Evolutionary conservation across 2,888 invertebrate genomes (phyloP).

Genomic region (Cotesia congregata): DNA sequence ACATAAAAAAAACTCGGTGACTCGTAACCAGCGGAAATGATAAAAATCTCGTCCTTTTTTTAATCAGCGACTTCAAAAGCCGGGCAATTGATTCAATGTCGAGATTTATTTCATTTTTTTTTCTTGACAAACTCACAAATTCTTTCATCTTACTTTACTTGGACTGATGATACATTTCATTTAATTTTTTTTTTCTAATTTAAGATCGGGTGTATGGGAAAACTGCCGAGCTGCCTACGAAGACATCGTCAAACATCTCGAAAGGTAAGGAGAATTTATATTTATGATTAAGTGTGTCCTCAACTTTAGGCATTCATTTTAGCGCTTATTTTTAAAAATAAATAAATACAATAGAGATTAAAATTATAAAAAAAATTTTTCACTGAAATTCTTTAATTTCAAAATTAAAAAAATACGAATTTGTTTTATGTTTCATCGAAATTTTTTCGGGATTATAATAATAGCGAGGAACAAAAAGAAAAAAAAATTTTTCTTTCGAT

Average conservation of each 20-base stretch:
- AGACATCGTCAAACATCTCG: slow-evolving; percentile 94
- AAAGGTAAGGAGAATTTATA: slow-evolving; percentile 79
- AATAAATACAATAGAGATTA: no score
- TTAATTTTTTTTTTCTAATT: slow-evolving; percentile 33
- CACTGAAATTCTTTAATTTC: no score
- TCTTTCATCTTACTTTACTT: slow-evolving; percentile 21
- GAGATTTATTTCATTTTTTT: slow-evolving; percentile 19
- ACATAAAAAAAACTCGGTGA: slow-evolving; percentile 5
- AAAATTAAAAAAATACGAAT: no score
- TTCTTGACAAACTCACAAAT: slow-evolving; percentile 8
- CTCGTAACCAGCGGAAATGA: slow-evolving; percentile 34
- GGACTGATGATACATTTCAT: slow-evolving; percentile 22
- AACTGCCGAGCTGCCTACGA: slow-evolving; percentile 95
- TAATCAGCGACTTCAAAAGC: slow-evolving; percentile 69
- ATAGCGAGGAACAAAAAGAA: no score
- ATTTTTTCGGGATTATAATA: no score
- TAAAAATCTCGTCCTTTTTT: slow-evolving; percentile 53
- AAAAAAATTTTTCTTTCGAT: no score
- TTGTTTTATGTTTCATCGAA: no score
- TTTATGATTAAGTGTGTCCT: background rate
- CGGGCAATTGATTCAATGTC: slow-evolving; percentile 35
- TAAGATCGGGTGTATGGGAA: slow-evolving; percentile 82
- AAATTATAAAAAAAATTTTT: no score
- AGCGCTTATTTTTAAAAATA: no score
- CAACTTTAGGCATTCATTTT: slow-evolving; percentile 8